phyloP scores from a whole-genome alignment of 1,140 invertebrate species.

The Macrobrachium nipponense region DNA sequence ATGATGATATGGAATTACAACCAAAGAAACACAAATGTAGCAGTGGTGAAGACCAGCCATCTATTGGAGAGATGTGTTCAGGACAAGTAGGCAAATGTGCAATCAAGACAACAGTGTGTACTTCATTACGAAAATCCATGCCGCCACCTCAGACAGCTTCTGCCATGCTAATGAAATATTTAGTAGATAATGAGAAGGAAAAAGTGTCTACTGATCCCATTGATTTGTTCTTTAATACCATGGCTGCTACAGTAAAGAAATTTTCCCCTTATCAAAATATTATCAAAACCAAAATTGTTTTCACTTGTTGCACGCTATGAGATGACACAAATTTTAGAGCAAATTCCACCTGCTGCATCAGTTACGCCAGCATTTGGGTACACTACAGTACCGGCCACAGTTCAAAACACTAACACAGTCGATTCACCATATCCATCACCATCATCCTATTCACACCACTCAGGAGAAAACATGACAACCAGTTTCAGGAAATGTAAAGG shows the following conservation, averaged over 20 bases:
- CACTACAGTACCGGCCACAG: constrained; percentile 13
- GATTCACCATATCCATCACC: constrained; percentile 14
- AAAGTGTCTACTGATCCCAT: too few relatives aligned
- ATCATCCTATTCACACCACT: constrained; percentile 12
- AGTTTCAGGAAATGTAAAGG: neutral
- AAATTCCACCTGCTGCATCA: constrained; percentile 9
- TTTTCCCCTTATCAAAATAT: neutral
- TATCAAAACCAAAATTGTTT: constrained; percentile 25
- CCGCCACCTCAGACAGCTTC: constrained; percentile 21
- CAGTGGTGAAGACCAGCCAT: neutral
- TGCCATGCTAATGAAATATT: too few relatives aligned
- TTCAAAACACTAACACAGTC: constrained; percentile 14
- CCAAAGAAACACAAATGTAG: constrained; percentile 11
- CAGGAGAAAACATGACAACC: neutral
- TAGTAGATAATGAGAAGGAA: too few relatives aligned
- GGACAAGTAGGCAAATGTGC: neutral
- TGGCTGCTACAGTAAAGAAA: too few relatives aligned
- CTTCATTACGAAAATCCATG: constrained; percentile 12
- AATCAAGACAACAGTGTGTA: constrained; percentile 24
- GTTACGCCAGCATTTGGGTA: constrained; percentile 9
- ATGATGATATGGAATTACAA: constrained; percentile 12
- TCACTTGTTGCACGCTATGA: constrained; percentile 16
- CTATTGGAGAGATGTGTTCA: constrained; percentile 5
- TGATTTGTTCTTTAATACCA: too few relatives aligned
- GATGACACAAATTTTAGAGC: constrained; percentile 17